Conservation (phyloP, 1,140 invertebrate genomes). For the Drosophila hydei region DNA sequence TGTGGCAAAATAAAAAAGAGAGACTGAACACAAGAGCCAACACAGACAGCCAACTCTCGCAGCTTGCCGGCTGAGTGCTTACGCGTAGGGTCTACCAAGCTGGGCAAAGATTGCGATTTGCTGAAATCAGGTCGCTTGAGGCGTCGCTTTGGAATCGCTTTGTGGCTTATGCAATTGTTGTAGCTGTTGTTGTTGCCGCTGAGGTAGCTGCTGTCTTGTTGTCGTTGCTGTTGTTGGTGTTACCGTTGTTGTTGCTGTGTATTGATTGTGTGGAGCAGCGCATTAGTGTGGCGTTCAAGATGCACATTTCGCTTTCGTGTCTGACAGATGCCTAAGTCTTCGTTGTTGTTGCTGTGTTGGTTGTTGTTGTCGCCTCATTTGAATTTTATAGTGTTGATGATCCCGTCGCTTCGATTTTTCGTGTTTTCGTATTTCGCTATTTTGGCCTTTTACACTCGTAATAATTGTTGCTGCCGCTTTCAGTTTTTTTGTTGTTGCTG, state of each 20-base stretch:
- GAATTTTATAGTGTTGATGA: conserved; percentile 63
- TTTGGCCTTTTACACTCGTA: conserved; percentile 32
- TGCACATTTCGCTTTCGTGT: conserved; percentile 69
- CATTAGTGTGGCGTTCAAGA: conserved; percentile 51
- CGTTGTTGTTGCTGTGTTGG: conserved; percentile 16
- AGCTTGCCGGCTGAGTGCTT: not conserved
- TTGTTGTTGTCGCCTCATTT: conserved; percentile 54
- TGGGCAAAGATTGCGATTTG: conserved; percentile 61
- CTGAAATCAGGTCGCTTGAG: conserved; percentile 59
- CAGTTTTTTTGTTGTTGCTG: conserved; percentile 14
- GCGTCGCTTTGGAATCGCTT: conserved; percentile 27
- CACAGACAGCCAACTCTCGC: not conserved
- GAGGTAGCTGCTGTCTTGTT: not conserved
- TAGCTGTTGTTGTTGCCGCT: conserved; percentile 20
- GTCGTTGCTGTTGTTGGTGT: not conserved
- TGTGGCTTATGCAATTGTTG: conserved; percentile 46
- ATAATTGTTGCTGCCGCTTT: conserved; percentile 36
- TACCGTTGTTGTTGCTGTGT: conserved; percentile 21
- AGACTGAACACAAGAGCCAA: not conserved
- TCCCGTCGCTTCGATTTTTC: conserved; percentile 38
- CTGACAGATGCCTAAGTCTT: not conserved
- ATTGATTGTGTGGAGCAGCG: conserved; percentile 54
- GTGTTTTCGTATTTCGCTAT: conserved; percentile 48
- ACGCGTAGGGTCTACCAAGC: conserved; percentile 15
- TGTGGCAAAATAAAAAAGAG: conserved; percentile 4